These are phyloP conservation scores for Anneissia japonica DNA, from an alignment of 35 echinoderm and acorn worm genomes.

Conservation along the genomic window DNA sequence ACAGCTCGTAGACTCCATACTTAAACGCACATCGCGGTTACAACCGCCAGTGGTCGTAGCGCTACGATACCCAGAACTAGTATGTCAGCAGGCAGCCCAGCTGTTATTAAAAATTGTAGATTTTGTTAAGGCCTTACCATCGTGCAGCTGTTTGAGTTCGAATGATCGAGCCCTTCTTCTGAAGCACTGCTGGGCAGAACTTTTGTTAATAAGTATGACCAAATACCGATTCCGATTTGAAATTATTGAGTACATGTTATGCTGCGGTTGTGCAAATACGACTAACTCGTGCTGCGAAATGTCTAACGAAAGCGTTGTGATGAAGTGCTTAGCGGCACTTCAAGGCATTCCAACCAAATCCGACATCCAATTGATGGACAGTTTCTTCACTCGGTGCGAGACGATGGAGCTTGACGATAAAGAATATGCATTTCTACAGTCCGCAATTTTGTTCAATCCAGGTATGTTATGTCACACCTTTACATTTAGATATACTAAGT, in stretches of 20 bases:
- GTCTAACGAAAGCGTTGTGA: not conserved
- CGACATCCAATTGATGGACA: slow-evolving; percentile 83
- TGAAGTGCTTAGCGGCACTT: slow-evolving; percentile 70
- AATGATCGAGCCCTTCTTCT: slow-evolving; percentile 70
- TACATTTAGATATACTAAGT: no score
- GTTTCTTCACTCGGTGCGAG: slow-evolving; percentile 88
- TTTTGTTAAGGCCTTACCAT: slow-evolving; percentile 83
- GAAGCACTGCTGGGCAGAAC: slow-evolving; percentile 96
- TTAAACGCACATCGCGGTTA: not conserved
- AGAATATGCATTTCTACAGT: slow-evolving; percentile 93
- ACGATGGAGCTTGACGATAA: slow-evolving; percentile 88
- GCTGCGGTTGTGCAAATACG: not conserved
- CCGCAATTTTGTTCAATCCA: slow-evolving; percentile 95
- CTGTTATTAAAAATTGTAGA: slow-evolving; percentile 90
- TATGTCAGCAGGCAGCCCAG: slow-evolving; percentile 77
- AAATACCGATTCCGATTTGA: slow-evolving; percentile 87
- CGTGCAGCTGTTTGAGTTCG: slow-evolving; percentile 39
- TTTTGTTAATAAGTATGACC: slow-evolving; percentile 84
- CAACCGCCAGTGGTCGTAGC: slow-evolving; percentile 55
- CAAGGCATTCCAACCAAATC: slow-evolving; percentile 84
- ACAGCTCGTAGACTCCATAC: not conserved
- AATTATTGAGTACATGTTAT: slow-evolving; percentile 1
- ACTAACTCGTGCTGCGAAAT: not conserved
- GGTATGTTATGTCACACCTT: slow-evolving; percentile 39
- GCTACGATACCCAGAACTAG: slow-evolving; percentile 62